Evolutionary conservation across 2,797 vertebrate genomes (phyloP).

Genomic region (Enteromius argenteus): DNA sequence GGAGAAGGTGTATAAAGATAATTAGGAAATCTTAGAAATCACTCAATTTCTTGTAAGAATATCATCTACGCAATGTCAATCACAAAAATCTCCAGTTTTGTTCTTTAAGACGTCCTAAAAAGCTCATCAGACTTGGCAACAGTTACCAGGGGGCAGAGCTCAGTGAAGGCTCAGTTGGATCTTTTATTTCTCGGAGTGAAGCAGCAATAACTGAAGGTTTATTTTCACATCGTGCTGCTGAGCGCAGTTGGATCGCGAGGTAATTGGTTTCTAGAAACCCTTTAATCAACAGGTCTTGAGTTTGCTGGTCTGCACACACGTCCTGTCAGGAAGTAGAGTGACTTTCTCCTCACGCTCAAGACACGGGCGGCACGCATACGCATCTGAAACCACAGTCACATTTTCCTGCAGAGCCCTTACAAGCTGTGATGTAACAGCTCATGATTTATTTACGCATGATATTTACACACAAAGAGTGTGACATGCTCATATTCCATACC

Average conservation of each 20-base stretch:
- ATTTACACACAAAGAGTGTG: no score
- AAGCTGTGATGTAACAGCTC: neutral
- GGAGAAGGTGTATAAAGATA: no score
- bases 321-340: constrained; percentile 26
- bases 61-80: neutral
- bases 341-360: constrained; percentile 3
- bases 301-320: constrained; percentile 1
- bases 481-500: neutral
- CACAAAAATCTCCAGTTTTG: neutral
- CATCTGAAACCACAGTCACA: constrained; percentile 2
- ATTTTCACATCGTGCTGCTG: neutral
- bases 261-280: constrained; percentile 10
- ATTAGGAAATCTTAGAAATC: neutral
- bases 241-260: neutral
- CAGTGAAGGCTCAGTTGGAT: neutral
- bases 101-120: neutral
- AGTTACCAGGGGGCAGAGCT: neutral
- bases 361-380: neutral
- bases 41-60: neutral
- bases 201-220: neutral
- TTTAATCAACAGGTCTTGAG: constrained; percentile 16
- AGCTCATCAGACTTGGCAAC: constrained; percentile 11
- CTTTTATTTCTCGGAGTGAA: neutral
- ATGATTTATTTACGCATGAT: neutral
- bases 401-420: neutral